Percentiles rank a stretch among this genome's conserved stretches.
These are phyloP conservation scores for Cephus spinipes DNA, from an alignment of 2,888 invertebrate genomes.

Conservation along the genomic window DNA sequence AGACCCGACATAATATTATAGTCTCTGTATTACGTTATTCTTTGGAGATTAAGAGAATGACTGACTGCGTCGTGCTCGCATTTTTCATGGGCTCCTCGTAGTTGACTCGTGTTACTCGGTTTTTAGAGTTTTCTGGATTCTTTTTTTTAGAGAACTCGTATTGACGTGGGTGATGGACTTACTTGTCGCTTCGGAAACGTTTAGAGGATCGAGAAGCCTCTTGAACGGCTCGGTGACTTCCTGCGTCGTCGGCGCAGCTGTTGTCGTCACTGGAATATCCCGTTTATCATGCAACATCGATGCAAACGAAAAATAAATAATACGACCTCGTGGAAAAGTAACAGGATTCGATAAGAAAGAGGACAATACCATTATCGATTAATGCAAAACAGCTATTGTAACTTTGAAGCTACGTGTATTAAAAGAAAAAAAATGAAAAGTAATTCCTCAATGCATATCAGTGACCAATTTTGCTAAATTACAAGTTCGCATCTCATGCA, in stretches of 20 bases:
- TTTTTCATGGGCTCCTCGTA: background rate
- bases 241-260: constrained; percentile 56
- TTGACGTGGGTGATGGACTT: constrained; percentile 41
- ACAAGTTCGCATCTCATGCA: background rate
- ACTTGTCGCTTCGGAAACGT: constrained; percentile 49
- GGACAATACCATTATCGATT: background rate
- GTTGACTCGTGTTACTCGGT: background rate
- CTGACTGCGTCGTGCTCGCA: background rate
- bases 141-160: background rate
- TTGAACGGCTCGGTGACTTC: constrained; percentile 53
- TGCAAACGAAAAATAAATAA: constrained; percentile 54
- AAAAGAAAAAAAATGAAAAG: background rate
- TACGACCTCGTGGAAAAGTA: constrained; percentile 8
- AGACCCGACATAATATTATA: background rate
- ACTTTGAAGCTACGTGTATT: background rate
- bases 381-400: background rate
- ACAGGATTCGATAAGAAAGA: background rate
- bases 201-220: constrained; percentile 54
- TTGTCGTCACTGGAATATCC: constrained; percentile 62
- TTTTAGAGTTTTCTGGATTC: background rate
- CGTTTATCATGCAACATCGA: constrained; percentile 62
- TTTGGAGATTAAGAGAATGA: background rate
- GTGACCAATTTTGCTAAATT: background rate
- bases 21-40: background rate
- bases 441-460: background rate